phyloP scores from a whole-genome alignment of 2,888 invertebrate species.

The Rhagophthalmus giganteus region DNA sequence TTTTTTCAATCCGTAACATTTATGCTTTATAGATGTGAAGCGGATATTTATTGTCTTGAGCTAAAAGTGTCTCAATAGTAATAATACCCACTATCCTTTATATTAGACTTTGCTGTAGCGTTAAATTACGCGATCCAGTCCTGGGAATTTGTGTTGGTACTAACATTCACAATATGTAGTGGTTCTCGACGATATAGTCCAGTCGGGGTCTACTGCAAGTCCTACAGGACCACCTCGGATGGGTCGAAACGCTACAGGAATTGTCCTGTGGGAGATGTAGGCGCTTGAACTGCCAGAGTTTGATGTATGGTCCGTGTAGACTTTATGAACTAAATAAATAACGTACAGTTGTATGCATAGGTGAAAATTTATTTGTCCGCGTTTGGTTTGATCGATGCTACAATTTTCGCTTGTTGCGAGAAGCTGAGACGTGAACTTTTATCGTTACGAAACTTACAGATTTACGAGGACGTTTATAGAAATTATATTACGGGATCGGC shows the following conservation, averaged over 20 bases:
- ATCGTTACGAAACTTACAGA: no score
- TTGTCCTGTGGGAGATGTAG: constrained; percentile 38
- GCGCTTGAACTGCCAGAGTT: constrained; percentile 36
- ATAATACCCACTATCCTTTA: background rate
- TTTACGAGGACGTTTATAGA: no score
- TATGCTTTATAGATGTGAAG: no score
- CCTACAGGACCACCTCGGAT: constrained; percentile 16
- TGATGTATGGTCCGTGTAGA: constrained; percentile 36
- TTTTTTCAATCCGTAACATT: no score
- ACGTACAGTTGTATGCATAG: constrained; percentile 19
- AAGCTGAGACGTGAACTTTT: no score
- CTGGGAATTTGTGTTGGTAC: constrained; percentile 14
- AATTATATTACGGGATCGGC: no score
- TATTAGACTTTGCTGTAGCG: constrained; percentile 1
- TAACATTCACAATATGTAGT: constrained; percentile 19
- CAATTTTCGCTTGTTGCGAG: no score
- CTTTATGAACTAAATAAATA: constrained; percentile 29
- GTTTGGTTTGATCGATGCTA: no score
- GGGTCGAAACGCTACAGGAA: constrained; percentile 30
- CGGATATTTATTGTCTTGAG: no score
- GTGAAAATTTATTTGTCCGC: constrained; percentile 19
- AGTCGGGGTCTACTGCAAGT: constrained; percentile 27
- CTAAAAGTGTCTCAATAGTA: no score
- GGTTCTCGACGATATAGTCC: constrained; percentile 23
- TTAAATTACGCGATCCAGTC: constrained; percentile 16